Conservation (phyloP, 1,140 invertebrate genomes). For the Amphibalanus amphitrite region DNA sequence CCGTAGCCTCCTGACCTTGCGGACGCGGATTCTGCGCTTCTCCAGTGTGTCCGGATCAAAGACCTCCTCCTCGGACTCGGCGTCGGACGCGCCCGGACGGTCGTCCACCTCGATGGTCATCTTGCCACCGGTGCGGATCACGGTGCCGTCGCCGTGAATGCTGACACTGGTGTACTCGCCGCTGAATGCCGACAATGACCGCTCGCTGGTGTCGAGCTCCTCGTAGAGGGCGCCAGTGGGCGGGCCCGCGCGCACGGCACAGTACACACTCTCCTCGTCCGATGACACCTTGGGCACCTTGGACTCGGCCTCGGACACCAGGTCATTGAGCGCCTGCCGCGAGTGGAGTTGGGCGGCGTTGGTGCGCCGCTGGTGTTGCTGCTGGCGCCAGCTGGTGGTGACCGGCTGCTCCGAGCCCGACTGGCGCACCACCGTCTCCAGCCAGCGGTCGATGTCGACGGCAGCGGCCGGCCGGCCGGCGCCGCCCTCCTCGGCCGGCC, state of each 20-base stretch:
- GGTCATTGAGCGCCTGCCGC: conserved; percentile 33
- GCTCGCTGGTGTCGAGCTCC: conserved; percentile 37
- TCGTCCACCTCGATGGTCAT: conserved; percentile 61
- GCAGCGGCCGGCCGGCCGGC: conserved; percentile 20
- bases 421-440: conserved; percentile 39
- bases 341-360: conserved; percentile 10
- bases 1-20: background rate
- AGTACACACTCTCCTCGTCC: conserved; percentile 58
- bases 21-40: background rate
- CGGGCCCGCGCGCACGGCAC: conserved; percentile 37
- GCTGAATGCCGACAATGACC: conserved; percentile 26
- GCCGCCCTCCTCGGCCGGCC: conserved; percentile 31
- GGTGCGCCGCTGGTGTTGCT: background rate
- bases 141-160: conserved; percentile 42
- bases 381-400: background rate
- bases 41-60: conserved; percentile 70
- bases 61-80: conserved; percentile 47
- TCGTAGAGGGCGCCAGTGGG: conserved; percentile 46
- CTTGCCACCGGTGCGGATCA: conserved; percentile 30
- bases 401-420: conserved; percentile 52
- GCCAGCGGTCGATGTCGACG: conserved; percentile 27
- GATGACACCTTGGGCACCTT: conserved; percentile 35
- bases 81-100: conserved; percentile 38
- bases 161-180: conserved; percentile 8
- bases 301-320: conserved; percentile 28